Conservation (phyloP, 2,113 vertebrate species). For the Oostethus manadensis region DNA sequence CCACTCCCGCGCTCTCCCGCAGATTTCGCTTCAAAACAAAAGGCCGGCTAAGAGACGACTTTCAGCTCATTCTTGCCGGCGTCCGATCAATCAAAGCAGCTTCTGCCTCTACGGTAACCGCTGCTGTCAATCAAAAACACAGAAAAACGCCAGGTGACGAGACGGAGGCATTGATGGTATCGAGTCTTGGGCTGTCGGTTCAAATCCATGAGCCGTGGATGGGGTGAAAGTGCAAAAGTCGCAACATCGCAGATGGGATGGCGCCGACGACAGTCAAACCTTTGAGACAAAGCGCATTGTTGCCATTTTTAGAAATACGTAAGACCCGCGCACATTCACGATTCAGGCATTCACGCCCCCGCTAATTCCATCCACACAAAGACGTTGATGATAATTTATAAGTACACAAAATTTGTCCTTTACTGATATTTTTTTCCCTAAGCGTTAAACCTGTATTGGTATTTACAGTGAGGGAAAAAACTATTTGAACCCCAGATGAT, state of each 20-base stretch:
- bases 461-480: too few relatives aligned
- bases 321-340: too few relatives aligned
- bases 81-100: slow-evolving; percentile 45
- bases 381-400: too few relatives aligned
- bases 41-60: slow-evolving; percentile 24
- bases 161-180: not conserved
- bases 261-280: not conserved
- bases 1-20: slow-evolving; percentile 22
- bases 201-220: not conserved
- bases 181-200: not conserved
- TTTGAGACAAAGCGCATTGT: too few relatives aligned
- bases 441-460: too few relatives aligned
- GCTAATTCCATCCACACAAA: too few relatives aligned
- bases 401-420: too few relatives aligned
- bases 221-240: not conserved
- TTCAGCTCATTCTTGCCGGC: slow-evolving; percentile 33
- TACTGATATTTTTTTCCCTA: too few relatives aligned
- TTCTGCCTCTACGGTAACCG: slow-evolving; percentile 27
- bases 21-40: slow-evolving; percentile 47
- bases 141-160: not conserved
- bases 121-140: slow-evolving; percentile 31
- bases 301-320: too few relatives aligned
- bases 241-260: not conserved
- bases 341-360: too few relatives aligned
- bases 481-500: too few relatives aligned